Evolutionary conservation across 2,888 invertebrate genomes (phyloP).

Genomic region (Hybos culiciformis): DNA sequence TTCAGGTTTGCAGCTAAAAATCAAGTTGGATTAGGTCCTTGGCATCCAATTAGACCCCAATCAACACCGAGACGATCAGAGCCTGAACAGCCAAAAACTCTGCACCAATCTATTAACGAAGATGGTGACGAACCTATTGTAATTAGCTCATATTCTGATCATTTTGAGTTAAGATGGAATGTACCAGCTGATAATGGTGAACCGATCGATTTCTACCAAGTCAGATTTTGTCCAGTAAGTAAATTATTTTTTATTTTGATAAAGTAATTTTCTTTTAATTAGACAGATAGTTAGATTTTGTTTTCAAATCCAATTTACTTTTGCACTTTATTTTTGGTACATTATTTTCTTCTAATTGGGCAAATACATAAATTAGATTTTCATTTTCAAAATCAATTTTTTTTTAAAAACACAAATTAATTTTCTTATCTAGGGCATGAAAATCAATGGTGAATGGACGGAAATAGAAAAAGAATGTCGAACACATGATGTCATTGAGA

Average conservation of each 20-base stretch:
- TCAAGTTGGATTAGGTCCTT: conserved; percentile 66
- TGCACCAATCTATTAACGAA: conserved; percentile 37
- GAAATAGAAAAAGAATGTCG: conserved; percentile 42
- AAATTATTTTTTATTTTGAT: conserved; percentile 13
- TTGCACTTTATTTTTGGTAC: no score
- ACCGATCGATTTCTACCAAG: conserved; percentile 68
- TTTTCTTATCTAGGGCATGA: conserved; percentile 56
- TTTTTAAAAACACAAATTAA: no score
- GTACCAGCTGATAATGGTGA: conserved; percentile 82
- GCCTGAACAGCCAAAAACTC: conserved; percentile 58
- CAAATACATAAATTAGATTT: no score
- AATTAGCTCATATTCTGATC: conserved; percentile 55
- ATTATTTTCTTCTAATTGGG: no score
- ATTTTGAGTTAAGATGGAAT: conserved; percentile 71
- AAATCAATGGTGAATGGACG: conserved; percentile 53
- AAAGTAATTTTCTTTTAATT: no score
- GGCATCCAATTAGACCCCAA: conserved; percentile 49
- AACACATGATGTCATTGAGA: conserved; percentile 45
- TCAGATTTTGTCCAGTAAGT: conserved; percentile 68
- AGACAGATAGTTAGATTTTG: no score
- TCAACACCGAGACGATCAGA: conserved; percentile 64
- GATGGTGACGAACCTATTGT: conserved; percentile 38
- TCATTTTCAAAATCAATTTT: no score
- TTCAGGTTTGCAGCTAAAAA: conserved; percentile 76
- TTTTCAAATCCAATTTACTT: no score